These are phyloP conservation scores for Adineta ricciae DNA, from an alignment of 2,888 invertebrate genomes.

Conservation along the genomic window DNA sequence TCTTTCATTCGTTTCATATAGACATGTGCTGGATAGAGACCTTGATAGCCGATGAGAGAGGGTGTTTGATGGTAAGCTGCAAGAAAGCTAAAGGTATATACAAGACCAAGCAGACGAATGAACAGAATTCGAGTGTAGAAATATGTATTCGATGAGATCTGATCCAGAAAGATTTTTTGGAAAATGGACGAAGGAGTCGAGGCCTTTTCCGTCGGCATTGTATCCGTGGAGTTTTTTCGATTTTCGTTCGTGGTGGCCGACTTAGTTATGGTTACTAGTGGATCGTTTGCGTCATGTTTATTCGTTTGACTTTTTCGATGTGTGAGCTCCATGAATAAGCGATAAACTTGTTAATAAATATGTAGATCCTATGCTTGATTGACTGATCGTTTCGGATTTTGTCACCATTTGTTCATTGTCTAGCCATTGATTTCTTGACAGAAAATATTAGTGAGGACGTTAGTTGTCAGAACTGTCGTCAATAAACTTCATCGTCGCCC, in stretches of 20 bases:
- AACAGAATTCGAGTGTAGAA: slow-evolving; percentile 31
- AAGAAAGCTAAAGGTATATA: slow-evolving; percentile 46
- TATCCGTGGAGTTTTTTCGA: neutral
- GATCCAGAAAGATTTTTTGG: neutral
- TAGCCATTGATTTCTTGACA: neutral
- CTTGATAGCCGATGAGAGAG: slow-evolving; percentile 45
- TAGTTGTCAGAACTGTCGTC: neutral
- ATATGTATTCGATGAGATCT: slow-evolving; percentile 21
- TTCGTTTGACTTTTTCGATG: neutral
- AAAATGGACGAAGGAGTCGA: neutral
- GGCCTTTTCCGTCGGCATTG: neutral
- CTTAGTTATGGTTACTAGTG: neutral
- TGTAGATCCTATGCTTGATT: too few species aligned
- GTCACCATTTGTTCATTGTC: neutral
- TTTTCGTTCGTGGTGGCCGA: neutral
- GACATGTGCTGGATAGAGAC: slow-evolving; percentile 45
- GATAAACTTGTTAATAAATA: neutral
- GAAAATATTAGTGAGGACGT: neutral
- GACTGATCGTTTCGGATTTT: neutral
- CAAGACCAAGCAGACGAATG: slow-evolving; percentile 28
- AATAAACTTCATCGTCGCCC: too few species aligned
- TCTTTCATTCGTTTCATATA: slow-evolving; percentile 39
- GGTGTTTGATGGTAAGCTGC: slow-evolving; percentile 48
- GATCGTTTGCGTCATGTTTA: neutral
- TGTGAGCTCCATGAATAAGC: neutral